Conservation (phyloP, 2,113 vertebrate species). For the Geococcyx californianus region DNA sequence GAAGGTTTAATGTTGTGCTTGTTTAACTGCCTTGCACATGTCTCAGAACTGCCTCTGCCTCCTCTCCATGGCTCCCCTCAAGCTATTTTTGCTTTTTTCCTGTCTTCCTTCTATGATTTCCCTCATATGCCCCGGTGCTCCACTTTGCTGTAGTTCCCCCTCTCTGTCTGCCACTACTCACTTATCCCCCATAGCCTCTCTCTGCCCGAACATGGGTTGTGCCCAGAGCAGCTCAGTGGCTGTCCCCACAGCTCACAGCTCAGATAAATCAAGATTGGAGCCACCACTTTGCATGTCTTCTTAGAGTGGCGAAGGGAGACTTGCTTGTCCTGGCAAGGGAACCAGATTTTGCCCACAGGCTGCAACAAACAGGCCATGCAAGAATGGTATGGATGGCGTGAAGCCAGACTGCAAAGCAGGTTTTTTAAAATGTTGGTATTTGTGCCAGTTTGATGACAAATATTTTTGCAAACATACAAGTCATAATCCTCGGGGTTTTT, state of each 20-base stretch:
- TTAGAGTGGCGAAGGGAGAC: not conserved
- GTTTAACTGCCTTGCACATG: not conserved
- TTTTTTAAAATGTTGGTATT: not conserved
- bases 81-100: not conserved
- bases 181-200: not conserved
- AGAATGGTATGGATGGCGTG: not conserved
- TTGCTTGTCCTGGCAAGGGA: rapidly evolving
- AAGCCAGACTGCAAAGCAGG: not conserved
- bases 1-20: not conserved
- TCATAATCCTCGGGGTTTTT: not conserved
- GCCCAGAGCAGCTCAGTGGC: rapidly evolving
- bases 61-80: not conserved
- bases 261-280: not conserved
- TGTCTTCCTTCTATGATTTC: not conserved
- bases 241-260: not conserved
- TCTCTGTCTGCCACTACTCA: not conserved
- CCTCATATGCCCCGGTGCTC: not conserved
- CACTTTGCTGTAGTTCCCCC: not conserved
- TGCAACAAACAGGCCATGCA: not conserved
- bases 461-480: not conserved
- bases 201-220: not conserved
- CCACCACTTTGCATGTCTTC: rapidly evolving
- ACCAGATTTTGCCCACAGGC: not conserved
- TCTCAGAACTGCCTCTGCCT: not conserved
- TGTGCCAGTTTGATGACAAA: not conserved